Evolutionary conservation across 2,888 invertebrate genomes (phyloP).

Genomic region (Folsomia manolachei): DNA sequence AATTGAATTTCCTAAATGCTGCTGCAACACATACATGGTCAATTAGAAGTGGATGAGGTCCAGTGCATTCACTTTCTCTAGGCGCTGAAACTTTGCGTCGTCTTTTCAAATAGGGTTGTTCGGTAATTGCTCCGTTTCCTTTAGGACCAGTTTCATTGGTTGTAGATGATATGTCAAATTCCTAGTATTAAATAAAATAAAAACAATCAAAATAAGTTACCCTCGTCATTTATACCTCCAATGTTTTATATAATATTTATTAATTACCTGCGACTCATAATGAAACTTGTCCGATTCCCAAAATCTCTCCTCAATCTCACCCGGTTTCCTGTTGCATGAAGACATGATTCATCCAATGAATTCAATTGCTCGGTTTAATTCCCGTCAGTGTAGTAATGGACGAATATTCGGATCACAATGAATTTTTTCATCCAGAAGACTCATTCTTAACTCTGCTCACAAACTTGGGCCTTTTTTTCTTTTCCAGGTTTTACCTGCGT

Average conservation of each 20-base stretch:
- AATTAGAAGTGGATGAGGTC: conserved; percentile 24
- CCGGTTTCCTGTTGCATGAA: background rate
- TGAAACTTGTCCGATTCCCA: background rate
- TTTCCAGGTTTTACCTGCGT: no score
- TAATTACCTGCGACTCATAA: background rate
- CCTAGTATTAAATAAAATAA: background rate
- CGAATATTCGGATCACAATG: no score
- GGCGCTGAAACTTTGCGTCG: background rate
- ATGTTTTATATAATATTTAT: background rate
- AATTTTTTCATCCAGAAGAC: no score
- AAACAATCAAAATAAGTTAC: background rate
- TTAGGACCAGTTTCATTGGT: no score
- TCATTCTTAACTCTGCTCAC: no score
- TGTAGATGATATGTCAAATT: no score
- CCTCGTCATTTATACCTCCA: background rate
- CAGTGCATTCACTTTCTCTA: background rate
- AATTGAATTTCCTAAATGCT: background rate
- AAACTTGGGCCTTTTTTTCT: no score
- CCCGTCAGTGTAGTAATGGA: no score
- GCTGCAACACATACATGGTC: conserved; percentile 19
- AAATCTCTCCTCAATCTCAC: background rate
- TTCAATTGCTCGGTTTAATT: no score
- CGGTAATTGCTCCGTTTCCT: no score
- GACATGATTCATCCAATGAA: no score
- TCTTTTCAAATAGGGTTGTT: background rate